Evolutionary conservation across 1,140 invertebrate species (phyloP).

Genomic region (Campoletis sonorensis): DNA sequence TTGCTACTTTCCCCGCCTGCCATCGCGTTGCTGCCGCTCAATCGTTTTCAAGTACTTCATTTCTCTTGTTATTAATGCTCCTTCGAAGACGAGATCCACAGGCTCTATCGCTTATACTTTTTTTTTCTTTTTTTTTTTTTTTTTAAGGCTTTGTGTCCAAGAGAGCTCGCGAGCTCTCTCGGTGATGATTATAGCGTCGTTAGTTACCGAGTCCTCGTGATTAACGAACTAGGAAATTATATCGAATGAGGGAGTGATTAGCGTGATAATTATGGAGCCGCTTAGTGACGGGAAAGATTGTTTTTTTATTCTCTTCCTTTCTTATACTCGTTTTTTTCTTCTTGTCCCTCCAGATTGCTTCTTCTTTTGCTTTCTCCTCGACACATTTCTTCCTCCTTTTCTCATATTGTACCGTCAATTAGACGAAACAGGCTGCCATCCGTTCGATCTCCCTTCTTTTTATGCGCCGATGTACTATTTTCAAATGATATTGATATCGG

Average conservation of each 20-base stretch:
- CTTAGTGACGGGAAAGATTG: constrained; percentile 8
- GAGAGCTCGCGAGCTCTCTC: not conserved
- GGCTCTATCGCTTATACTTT: constrained; percentile 3
- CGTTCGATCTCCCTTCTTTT: not conserved
- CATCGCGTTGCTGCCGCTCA: not conserved
- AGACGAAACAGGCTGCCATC: not conserved
- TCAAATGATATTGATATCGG: not conserved
- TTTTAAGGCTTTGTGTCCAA: constrained; percentile 39
- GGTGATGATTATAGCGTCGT: constrained; percentile 33
- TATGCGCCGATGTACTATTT: not conserved
- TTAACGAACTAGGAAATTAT: constrained; percentile 45
- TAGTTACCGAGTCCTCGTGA: constrained; percentile 30
- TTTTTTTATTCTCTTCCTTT: constrained; percentile 11
- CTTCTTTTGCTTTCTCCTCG: not conserved
- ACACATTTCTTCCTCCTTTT: not conserved
- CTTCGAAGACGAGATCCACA: not conserved
- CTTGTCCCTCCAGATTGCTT: not conserved
- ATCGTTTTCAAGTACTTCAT: constrained; percentile 37
- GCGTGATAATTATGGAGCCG: constrained; percentile 26
- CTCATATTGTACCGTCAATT: not conserved
- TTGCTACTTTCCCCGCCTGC: constrained; percentile 35
- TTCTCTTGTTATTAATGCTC: constrained; percentile 39
- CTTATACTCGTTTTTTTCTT: no score
- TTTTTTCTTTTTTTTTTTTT: constrained; percentile 43
- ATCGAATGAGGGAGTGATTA: constrained; percentile 38